Conservation (phyloP, 1,140 invertebrate species). For the Drosophila baimaii region DNA sequence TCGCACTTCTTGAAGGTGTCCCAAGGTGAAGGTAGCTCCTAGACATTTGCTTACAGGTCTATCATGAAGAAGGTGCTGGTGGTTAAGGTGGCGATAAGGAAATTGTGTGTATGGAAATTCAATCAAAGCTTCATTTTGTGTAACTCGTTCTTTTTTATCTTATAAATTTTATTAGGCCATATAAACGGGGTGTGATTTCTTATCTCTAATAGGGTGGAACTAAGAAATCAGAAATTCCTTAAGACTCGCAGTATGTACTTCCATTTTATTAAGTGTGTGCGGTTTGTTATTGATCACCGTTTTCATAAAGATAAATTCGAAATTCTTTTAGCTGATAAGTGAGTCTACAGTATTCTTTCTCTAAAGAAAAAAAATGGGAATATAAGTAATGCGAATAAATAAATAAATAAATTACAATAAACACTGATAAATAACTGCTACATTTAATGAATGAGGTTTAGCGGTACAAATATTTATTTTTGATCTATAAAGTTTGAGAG, state of each 20-base stretch:
- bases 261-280: neutral
- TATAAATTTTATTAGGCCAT: slow-evolving; percentile 21
- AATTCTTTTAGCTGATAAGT: slow-evolving; percentile 5
- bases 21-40: slow-evolving; percentile 30
- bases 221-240: slow-evolving; percentile 15
- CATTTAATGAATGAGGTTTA: neutral
- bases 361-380: neutral
- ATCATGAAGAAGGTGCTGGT: neutral
- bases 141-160: slow-evolving; percentile 23
- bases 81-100: slow-evolving; percentile 15
- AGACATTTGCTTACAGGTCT: slow-evolving; percentile 29
- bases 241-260: slow-evolving; percentile 3
- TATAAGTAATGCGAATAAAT: neutral
- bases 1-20: neutral
- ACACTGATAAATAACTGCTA: neutral
- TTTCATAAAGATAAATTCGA: slow-evolving; percentile 22
- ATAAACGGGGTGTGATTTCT: slow-evolving; percentile 18
- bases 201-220: slow-evolving; percentile 19
- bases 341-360: neutral
- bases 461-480: neutral
- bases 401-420: neutral
- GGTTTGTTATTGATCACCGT: slow-evolving; percentile 21
- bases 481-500: neutral
- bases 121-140: slow-evolving; percentile 20
- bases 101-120: slow-evolving; percentile 18